A percentile compares a stretch with the other conserved stretches of the same genome.
Conservation (phyloP, 2,888 invertebrate genomes). For the Drosophila eohydei region DNA sequence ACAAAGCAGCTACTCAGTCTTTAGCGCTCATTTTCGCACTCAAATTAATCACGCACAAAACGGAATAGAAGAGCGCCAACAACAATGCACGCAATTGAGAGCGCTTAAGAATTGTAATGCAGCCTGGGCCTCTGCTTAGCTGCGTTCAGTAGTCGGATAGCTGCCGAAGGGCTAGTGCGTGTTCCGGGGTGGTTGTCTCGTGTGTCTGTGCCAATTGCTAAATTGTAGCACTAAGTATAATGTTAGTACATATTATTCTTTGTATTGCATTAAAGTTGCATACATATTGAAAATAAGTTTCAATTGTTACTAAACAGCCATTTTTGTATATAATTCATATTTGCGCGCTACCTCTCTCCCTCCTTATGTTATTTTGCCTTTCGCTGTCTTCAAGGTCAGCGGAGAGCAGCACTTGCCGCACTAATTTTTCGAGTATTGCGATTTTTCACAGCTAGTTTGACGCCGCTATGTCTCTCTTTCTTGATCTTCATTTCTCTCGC, state of each 20-base stretch:
- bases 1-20: not conserved
- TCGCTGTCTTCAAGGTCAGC: constrained; percentile 15
- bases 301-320: too few species aligned
- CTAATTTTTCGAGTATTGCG: constrained; percentile 49
- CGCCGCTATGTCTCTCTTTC: constrained; percentile 39
- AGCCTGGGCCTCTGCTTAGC: not conserved
- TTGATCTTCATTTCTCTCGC: constrained; percentile 11
- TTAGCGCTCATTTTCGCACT: constrained; percentile 1
- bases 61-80: constrained; percentile 9
- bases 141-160: not conserved
- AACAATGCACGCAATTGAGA: constrained; percentile 8
- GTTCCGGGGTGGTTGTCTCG: not conserved
- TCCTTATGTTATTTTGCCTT: not conserved
- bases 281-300: not conserved
- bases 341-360: not conserved
- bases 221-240: not conserved
- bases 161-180: not conserved
- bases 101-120: not conserved
- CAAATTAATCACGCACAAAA: constrained; percentile 14
- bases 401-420: constrained; percentile 20
- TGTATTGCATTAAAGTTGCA: not conserved
- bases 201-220: not conserved
- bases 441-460: constrained; percentile 63
- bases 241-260: not conserved
- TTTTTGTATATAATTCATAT: not conserved